These are phyloP conservation scores for Lineus longissimus DNA, from an alignment of 1,140 invertebrate species.

Conservation along the genomic window DNA sequence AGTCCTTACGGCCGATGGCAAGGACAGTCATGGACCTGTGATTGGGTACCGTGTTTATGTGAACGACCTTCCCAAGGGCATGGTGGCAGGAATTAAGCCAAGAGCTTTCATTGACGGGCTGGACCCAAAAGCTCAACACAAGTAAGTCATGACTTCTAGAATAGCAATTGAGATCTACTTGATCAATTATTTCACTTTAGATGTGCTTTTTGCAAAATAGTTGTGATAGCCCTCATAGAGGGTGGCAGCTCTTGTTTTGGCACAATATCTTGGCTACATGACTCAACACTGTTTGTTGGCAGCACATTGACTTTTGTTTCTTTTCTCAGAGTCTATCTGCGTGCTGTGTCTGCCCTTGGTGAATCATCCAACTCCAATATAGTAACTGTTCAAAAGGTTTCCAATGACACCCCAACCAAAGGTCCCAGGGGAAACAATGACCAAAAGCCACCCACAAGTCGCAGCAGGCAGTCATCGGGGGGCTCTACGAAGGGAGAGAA, in stretches of 20 bases:
- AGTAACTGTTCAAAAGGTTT: constrained; percentile 25
- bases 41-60: constrained; percentile 40
- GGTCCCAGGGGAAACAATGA: background rate
- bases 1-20: constrained; percentile 16
- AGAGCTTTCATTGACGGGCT: constrained; percentile 34
- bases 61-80: constrained; percentile 34
- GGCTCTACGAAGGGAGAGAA: too few relatives aligned
- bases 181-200: background rate
- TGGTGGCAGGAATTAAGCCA: constrained; percentile 25
- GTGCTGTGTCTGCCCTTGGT: constrained; percentile 33
- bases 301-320: constrained; percentile 7
- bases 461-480: background rate
- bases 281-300: too few relatives aligned
- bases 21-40: constrained; percentile 21
- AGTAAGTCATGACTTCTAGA: constrained; percentile 23
- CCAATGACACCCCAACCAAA: background rate
- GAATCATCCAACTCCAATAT: constrained; percentile 38
- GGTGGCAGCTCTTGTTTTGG: background rate
- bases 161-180: background rate
- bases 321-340: constrained; percentile 34
- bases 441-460: constrained; percentile 2
- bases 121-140: constrained; percentile 28
- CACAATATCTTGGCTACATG: too few relatives aligned
- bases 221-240: background rate
- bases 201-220: background rate